Evolutionary conservation across 53 echinoderm and acorn worm genomes (phyloP), one percentile per base, ranked within the genome.

Genomic region (Paracentrotus lividus): DNA sequence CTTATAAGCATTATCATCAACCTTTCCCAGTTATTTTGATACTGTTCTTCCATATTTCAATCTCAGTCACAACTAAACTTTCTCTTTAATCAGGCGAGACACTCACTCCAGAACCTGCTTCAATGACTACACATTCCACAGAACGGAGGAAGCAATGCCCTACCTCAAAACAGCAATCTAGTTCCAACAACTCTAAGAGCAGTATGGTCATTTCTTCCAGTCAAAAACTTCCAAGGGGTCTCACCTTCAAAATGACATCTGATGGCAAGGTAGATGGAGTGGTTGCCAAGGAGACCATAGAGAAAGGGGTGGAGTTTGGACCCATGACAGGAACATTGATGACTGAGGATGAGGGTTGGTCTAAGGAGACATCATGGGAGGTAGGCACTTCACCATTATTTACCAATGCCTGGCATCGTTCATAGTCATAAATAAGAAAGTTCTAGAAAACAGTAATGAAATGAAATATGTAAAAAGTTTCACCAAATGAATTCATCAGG

Each of bases 241-340:
- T 81, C 44, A 45, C 27, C 12, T 45, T 81, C 24, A 81, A 81
- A 14, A 27, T 81, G 81, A 27, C 81, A n/a, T 81, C 81, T 24
- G 44, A 45, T 45, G 81, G 47, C 47, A 81, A 81, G 45, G 47
- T 81, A 13, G 81, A 81, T 24, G 81, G 81, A 24, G 81, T 81
- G 24, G 44, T 81, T 89, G 90, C 90, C 24, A 68, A 27, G 72
- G 53, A 52, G 2, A 49, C 44, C 18, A 31, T 90, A 23, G 75
- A 90, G 90, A 90, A 90, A 27, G 90, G 90, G 33, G 90, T 45
- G 45, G 90, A 69, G 49, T 90, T 90, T 90, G 90, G 90, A 45
- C 90, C 90, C 14, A 72, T 49, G 26, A 56, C 44, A 20, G 90
- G 90, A 8, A 90, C 49, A 3, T 53, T 90, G 8, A 13, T 90